These are phyloP conservation scores for Xenopus laevis DNA, from an alignment of 2,113 vertebrate species.

Conservation along the genomic window DNA sequence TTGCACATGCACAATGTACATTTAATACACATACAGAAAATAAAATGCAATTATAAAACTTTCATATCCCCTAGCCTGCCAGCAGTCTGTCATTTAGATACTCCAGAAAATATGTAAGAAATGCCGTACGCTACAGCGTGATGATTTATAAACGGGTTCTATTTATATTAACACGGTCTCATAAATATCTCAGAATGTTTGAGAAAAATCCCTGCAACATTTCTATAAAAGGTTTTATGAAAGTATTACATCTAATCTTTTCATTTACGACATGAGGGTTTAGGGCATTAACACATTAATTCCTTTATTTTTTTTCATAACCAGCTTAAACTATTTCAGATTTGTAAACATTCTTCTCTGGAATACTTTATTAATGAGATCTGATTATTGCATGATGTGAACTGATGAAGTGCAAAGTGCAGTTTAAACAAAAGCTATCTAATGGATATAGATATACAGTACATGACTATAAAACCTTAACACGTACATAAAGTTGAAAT, in stretches of 20 bases:
- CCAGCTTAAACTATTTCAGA: not conserved
- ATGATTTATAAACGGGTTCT: constrained; percentile 15
- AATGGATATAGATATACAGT: too few species aligned
- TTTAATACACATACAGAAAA: too few species aligned
- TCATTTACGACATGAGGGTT: not conserved
- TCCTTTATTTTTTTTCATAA: not conserved
- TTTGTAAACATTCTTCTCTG: not conserved
- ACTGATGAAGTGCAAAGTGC: too few species aligned
- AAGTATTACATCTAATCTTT: constrained; percentile 15
- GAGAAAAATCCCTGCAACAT: constrained; percentile 3
- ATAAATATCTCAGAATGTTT: constrained; percentile 15
- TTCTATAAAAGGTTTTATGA: not conserved
- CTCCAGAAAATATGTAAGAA: not conserved
- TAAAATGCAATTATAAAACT: too few species aligned
- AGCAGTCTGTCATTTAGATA: not conserved
- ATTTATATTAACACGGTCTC: not conserved
- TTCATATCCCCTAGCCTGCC: not conserved
- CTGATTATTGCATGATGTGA: not conserved
- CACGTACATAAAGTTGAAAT: too few species aligned
- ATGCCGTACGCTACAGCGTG: constrained; percentile 8
- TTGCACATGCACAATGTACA: too few species aligned
- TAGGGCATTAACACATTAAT: not conserved
- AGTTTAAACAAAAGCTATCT: too few species aligned
- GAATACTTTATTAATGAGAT: not conserved
- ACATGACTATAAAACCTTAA: too few species aligned